Percentiles rank a stretch among this genome's conserved stretches.
phyloP scores from a whole-genome alignment of 2,797 vertebrate species.

The Cyprinodon diabolis region DNA sequence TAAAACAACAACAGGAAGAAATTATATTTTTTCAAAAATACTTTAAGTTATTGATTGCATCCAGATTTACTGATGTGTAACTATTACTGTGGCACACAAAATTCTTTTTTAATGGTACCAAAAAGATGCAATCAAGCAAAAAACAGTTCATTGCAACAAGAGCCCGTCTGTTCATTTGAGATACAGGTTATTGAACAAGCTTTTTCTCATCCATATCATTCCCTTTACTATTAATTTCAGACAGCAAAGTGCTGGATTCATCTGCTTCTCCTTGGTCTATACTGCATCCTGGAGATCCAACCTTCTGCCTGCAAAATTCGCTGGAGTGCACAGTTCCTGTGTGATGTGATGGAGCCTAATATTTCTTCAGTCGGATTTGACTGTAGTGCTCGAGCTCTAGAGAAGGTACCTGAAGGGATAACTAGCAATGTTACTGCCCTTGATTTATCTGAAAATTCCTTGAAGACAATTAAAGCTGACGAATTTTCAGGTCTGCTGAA shows the following conservation, averaged over 20 bases:
- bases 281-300: constrained; percentile 64
- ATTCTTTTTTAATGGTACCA: no score
- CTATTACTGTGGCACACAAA: no score
- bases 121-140: no score
- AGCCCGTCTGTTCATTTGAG: no score
- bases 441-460: constrained; percentile 85
- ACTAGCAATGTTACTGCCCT: constrained; percentile 84
- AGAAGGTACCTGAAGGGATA: constrained; percentile 79
- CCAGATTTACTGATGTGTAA: no score
- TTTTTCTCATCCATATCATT: no score
- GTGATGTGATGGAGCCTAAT: constrained; percentile 74
- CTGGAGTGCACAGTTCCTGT: constrained; percentile 86
- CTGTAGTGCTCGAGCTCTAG: constrained; percentile 79
- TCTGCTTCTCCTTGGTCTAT: constrained; percentile 65
- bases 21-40: no score
- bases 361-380: constrained; percentile 73
- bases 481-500: constrained; percentile 77
- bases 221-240: constrained; percentile 55
- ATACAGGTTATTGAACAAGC: no score
- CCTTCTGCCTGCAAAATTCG: constrained; percentile 45
- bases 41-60: no score
- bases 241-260: constrained; percentile 44
- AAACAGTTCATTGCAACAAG: no score
- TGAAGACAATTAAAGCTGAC: constrained; percentile 68
- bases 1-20: no score